Percentiles rank a stretch among this genome's conserved stretches.
These are phyloP conservation scores for Papilio demoleus DNA, from an alignment of 2,888 invertebrate genomes.

Conservation along the genomic window DNA sequence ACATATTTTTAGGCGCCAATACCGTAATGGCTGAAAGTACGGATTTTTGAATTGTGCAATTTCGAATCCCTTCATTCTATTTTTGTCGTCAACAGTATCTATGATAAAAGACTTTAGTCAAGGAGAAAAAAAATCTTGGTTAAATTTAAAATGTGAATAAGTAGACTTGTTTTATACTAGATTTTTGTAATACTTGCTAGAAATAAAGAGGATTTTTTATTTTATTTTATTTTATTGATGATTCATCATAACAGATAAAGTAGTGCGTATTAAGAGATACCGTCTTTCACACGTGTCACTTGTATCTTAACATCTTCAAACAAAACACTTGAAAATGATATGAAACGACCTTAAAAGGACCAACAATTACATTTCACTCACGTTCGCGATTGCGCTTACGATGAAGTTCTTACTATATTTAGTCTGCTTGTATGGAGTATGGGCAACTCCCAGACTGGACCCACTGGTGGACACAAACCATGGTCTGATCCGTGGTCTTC, in stretches of 20 bases:
- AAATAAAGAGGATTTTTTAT: too few species aligned
- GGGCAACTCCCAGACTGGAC: slow-evolving; percentile 25
- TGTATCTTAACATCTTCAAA: background rate
- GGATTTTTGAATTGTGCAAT: too few species aligned
- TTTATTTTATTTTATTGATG: too few species aligned
- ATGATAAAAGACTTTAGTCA: too few species aligned
- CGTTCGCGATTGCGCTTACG: background rate
- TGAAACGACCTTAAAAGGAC: slow-evolving; percentile 12
- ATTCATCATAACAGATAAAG: background rate
- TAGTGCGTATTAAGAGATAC: background rate
- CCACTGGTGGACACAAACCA: slow-evolving; percentile 29
- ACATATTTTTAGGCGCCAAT: too few species aligned
- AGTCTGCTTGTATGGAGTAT: slow-evolving; percentile 15
- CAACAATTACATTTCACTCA: background rate
- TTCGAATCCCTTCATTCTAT: too few species aligned
- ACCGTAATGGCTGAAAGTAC: too few species aligned
- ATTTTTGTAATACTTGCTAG: too few species aligned
- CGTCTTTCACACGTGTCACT: background rate
- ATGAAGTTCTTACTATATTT: slow-evolving; percentile 21
- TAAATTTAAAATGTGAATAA: too few species aligned
- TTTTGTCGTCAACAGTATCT: too few species aligned
- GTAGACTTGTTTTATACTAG: too few species aligned
- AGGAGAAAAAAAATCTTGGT: too few species aligned
- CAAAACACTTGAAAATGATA: slow-evolving; percentile 5
- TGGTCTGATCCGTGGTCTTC: slow-evolving; percentile 56